Percentiles rank a stretch among this genome's conserved stretches.
Evolutionary conservation across 1,140 invertebrate species (phyloP).

Genomic region (Drosophila mayri): DNA sequence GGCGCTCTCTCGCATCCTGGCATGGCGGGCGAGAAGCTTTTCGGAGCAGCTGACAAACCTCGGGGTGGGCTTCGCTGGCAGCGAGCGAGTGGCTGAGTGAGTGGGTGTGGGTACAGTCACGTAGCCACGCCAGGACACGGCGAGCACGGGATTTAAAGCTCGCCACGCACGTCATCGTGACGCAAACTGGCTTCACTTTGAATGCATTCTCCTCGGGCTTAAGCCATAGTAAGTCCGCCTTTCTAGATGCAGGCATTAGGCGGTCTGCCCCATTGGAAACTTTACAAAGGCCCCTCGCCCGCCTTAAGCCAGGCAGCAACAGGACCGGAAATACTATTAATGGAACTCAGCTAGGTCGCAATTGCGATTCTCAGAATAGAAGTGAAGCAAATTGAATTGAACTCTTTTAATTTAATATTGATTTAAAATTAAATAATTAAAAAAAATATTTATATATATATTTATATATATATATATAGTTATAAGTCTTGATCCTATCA

Average conservation of each 20-base stretch:
- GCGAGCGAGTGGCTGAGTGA: neutral
- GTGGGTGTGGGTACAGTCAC: constrained; percentile 14
- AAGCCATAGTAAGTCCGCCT: constrained; percentile 12
- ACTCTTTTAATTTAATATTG: neutral
- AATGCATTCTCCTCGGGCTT: constrained; percentile 13
- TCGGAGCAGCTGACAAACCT: constrained; percentile 27
- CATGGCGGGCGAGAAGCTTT: constrained; percentile 1
- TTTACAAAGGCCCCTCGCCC: constrained; percentile 3
- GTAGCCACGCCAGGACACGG: constrained; percentile 15
- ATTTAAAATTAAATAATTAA: neutral
- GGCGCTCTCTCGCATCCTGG: constrained; percentile 9
- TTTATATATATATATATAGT: no score
- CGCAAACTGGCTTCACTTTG: neutral
- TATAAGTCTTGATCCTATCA: no score
- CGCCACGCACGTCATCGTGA: constrained; percentile 12
- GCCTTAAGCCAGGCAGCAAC: neutral
- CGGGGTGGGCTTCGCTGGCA: neutral
- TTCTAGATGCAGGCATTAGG: constrained; percentile 3
- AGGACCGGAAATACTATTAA: constrained; percentile 9
- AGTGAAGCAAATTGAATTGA: neutral
- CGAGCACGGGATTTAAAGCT: constrained; percentile 15
- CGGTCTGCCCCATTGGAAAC: constrained; percentile 3
- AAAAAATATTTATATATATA: neutral
- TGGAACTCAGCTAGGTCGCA: neutral
- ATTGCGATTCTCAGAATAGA: neutral